phyloP scores from a whole-genome alignment of 2,113 vertebrate genomes.

The Balaeniceps rex region DNA sequence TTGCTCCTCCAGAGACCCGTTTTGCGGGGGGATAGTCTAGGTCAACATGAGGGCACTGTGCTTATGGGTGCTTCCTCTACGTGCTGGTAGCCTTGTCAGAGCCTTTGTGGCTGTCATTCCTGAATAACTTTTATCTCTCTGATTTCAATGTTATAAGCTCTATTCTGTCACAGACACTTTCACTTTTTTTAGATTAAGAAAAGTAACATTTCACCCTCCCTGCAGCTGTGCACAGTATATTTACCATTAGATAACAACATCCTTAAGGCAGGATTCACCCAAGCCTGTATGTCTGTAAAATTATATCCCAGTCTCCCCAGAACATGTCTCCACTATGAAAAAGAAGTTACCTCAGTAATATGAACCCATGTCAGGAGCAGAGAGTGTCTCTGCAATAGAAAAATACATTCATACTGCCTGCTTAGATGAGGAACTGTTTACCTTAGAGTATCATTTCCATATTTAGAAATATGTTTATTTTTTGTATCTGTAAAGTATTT shows the following conservation, averaged over 20 bases:
- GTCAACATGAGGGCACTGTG: neutral
- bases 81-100: neutral
- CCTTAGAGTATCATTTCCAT: neutral
- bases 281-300: neutral
- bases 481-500: neutral
- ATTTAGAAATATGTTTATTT: neutral
- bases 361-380: neutral
- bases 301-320: neutral
- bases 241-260: neutral
- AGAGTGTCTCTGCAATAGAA: neutral
- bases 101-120: neutral
- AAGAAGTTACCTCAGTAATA: neutral
- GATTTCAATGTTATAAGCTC: neutral
- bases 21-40: rapidly evolving
- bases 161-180: neutral
- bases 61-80: neutral
- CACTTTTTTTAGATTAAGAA: neutral
- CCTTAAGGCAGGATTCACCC: neutral
- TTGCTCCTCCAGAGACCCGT: neutral
- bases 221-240: neutral
- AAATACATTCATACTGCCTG: neutral
- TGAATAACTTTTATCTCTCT: neutral
- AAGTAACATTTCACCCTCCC: neutral
- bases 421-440: neutral
- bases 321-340: neutral